phyloP scores from a whole-genome alignment of 2,797 vertebrate genomes.

The Halcyon badia region DNA sequence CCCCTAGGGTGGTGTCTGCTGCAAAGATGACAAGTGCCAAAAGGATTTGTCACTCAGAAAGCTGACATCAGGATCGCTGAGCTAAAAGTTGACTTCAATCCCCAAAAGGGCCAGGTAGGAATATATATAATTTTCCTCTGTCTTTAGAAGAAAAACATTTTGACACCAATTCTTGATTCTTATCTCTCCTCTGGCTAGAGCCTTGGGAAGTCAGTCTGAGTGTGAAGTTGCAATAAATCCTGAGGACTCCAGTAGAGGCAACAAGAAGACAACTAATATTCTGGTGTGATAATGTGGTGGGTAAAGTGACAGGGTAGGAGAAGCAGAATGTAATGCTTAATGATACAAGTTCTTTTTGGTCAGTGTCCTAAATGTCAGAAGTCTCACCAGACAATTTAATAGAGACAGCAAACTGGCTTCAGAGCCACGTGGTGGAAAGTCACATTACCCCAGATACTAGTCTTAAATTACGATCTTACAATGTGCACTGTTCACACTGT shows the following conservation, averaged over 20 bases:
- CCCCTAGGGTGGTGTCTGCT: background rate
- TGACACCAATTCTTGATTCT: background rate
- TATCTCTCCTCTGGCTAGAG: background rate
- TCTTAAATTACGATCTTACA: background rate
- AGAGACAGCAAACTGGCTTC: background rate
- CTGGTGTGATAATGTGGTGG: background rate
- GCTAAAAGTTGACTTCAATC: background rate
- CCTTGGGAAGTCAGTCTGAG: background rate
- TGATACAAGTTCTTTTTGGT: background rate
- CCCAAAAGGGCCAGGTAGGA: background rate
- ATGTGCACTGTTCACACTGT: background rate
- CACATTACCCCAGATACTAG: background rate
- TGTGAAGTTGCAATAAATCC: constrained; percentile 2
- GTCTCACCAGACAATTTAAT: background rate
- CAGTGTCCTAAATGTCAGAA: background rate
- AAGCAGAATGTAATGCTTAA: background rate
- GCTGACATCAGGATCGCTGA: background rate
- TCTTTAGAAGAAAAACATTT: background rate
- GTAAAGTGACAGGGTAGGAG: background rate
- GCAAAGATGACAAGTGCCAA: constrained; percentile 15
- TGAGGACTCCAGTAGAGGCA: background rate
- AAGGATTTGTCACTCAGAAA: constrained; percentile 50
- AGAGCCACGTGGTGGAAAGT: background rate
- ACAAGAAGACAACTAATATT: background rate
- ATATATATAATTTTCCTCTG: background rate